Conservation (phyloP, 2,888 invertebrate species). For the Heliconius charithonia region DNA sequence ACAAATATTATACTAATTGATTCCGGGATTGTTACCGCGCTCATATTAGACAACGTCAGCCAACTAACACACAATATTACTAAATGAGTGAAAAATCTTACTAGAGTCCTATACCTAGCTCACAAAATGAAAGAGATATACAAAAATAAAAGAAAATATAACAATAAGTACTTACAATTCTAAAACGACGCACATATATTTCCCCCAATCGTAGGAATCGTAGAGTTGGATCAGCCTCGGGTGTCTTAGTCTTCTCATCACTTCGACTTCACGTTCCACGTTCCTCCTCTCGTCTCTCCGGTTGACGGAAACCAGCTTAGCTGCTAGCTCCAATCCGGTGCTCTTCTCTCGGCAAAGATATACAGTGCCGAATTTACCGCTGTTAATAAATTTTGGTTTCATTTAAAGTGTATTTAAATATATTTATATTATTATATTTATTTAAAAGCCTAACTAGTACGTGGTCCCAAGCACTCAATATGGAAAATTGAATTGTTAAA, state of each 20-base stretch:
- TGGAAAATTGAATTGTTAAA: no score
- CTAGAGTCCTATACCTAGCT: no score
- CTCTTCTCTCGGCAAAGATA: constrained; percentile 94
- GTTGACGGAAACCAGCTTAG: constrained; percentile 94
- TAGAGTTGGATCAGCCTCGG: constrained; percentile 98
- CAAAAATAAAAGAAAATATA: no score
- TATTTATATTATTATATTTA: neutral
- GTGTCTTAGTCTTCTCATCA: constrained; percentile 97
- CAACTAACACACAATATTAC: no score
- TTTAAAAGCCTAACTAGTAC: neutral
- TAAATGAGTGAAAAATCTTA: no score
- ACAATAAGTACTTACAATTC: constrained; percentile 92
- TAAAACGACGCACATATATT: constrained; percentile 97
- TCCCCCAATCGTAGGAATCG: constrained; percentile 97
- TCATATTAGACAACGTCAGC: no score
- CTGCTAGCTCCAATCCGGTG: constrained; percentile 92
- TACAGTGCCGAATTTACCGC: constrained; percentile 98
- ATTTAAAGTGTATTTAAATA: neutral
- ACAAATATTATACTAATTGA: no score
- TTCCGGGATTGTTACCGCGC: no score
- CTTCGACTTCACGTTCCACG: constrained; percentile 97
- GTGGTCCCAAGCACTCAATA: no score
- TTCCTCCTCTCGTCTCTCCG: constrained; percentile 94
- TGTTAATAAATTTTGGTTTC: constrained; percentile 64
- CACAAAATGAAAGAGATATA: no score